Evolutionary conservation across 1,140 invertebrate species (phyloP).

Genomic region (Diabrotica virgifera): DNA sequence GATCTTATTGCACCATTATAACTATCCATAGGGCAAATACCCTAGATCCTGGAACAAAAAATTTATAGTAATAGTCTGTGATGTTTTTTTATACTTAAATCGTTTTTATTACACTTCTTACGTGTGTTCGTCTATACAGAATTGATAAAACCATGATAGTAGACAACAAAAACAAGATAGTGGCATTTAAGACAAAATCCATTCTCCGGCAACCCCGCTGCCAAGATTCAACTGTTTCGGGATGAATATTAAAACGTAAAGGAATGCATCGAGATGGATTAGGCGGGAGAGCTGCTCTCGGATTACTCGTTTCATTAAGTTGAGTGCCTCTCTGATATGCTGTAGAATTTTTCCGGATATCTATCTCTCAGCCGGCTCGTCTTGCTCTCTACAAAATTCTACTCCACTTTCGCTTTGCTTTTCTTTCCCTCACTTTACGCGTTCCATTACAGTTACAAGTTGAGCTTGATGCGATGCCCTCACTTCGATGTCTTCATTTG

Average conservation of each 20-base stretch:
- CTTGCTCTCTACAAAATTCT: background rate
- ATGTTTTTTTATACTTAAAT: too few relatives aligned
- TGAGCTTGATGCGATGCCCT: constrained; percentile 12
- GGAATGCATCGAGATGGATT: constrained; percentile 48
- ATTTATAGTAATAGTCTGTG: too few relatives aligned
- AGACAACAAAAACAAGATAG: too few relatives aligned
- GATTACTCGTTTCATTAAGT: constrained; percentile 50
- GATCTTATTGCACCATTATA: too few relatives aligned
- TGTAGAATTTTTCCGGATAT: constrained; percentile 40
- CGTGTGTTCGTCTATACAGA: too few relatives aligned
- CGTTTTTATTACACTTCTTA: too few relatives aligned
- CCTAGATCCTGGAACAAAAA: too few relatives aligned
- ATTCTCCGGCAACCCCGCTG: constrained; percentile 6
- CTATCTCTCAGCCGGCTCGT: constrained; percentile 37
- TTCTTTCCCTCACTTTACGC: constrained; percentile 2
- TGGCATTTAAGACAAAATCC: too few relatives aligned
- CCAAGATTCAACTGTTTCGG: constrained; percentile 37
- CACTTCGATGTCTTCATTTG: constrained; percentile 42
- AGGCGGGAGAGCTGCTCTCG: constrained; percentile 45
- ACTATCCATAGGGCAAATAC: too few relatives aligned
- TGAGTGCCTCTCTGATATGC: constrained; percentile 48
- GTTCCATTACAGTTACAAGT: constrained; percentile 40
- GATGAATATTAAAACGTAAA: constrained; percentile 49
- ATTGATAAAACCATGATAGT: too few relatives aligned
- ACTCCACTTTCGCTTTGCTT: background rate